Evolutionary conservation across 1,140 invertebrate genomes (phyloP), one percentile per base, ranked within the genome.

Genomic region (Daktulosphaira vitifoliae): DNA sequence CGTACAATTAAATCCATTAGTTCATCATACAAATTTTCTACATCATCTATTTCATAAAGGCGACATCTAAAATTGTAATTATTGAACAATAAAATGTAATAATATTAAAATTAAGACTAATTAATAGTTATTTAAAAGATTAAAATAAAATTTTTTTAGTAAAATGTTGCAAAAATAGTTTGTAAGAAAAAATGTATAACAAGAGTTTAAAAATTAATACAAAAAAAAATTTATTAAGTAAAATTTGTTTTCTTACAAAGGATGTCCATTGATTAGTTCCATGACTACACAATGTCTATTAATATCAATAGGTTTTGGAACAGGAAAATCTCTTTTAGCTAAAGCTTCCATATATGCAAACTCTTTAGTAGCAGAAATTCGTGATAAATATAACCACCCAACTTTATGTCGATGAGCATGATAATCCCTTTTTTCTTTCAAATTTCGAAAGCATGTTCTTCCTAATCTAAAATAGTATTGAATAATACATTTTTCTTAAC

Each of bases 341-440:
- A 99, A 76, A 0, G 92, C 92, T 74, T 92, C 95, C 91, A 99
- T 93, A 72, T 96, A 99, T 2, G 95, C 90, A 82, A 92, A 99
- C 78, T 99, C 97, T 75, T 96, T 95, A 1, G 90, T 91, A 0
- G 96, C 96, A 2, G 96, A 96, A 68, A 99, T 85, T 56, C 96
- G 79, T 0, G 95, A 96, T n/a, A 99, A 77, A 76, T 99, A 99
- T 0, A 99, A 77, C 96, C 97, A 99, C 0, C 92, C 97, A 4
- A 85, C 85, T 65, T 82, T 84, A 71, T 91, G 87, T 50, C 95
- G 82, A 69, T 94, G 85, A 66, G 91, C 86, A 74, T 97, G 91
- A 78, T 99, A 99, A 77, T 99, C 96, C 38, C 97, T 79, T 77
- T 99, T 99, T 70, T 88, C 88, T 74, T 95, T 96, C 0, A 99